A percentile compares a stretch with the other conserved stretches of the same genome.
Conservation (phyloP, 2,888 invertebrate genomes). For the Tenthredo mesomela region DNA sequence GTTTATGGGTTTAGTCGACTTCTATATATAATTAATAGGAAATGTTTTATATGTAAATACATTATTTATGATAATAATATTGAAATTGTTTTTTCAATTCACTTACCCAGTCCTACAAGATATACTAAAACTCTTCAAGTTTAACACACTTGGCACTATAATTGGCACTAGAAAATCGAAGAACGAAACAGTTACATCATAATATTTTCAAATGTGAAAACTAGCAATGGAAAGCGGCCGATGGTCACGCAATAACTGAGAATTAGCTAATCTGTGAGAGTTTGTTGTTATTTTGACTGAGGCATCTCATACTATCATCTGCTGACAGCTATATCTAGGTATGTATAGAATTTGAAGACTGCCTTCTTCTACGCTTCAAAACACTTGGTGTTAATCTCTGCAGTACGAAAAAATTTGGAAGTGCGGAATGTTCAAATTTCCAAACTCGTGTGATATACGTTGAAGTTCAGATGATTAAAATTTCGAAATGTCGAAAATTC, state of each 20-base stretch:
- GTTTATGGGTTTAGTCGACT: constrained; percentile 10
- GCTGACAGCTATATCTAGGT: not conserved
- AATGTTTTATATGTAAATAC: constrained; percentile 46
- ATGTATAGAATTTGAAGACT: not conserved
- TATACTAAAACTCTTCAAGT: not conserved
- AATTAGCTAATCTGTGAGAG: not conserved
- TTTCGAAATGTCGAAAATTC: no score
- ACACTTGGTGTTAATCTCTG: not conserved
- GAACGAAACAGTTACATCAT: no score
- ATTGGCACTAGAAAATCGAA: no score
- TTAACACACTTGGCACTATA: no score
- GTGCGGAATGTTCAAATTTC: no score
- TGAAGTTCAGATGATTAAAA: no score
- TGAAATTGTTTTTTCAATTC: not conserved
- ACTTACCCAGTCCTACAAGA: not conserved
- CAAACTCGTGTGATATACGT: no score
- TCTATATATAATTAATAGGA: constrained; percentile 57
- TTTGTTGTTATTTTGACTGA: not conserved
- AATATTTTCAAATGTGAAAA: not conserved
- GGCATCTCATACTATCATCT: not conserved
- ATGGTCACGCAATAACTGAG: not conserved
- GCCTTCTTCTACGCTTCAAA: not conserved
- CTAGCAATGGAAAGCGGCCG: not conserved
- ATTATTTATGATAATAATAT: constrained; percentile 41
- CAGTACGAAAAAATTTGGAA: no score